Evolutionary conservation across 2,888 invertebrate genomes (phyloP), one percentile per base, ranked within the genome.

Genomic region (Cosmorhoe ocellata): DNA sequence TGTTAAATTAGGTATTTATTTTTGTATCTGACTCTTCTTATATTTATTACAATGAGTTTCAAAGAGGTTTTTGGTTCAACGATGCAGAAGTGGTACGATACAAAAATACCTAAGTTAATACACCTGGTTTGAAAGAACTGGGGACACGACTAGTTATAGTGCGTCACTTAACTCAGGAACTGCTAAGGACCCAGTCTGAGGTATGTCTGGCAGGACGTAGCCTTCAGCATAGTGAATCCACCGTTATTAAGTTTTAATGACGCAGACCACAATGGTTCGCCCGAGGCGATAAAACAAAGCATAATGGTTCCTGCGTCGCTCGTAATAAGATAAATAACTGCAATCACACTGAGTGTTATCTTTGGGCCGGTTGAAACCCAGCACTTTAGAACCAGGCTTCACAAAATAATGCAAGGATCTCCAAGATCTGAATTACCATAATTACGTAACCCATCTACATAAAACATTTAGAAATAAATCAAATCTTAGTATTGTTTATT

Each of bases 231-330:
- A 79, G 81, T 78, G 71, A 79, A 81, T 77, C 76, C 75, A 56
- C 74, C 77, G 80, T 85, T 85, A 84, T 84, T 81, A 84, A 84
- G 79, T 84, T 86, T 86, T 85, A 85, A 85, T 84, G 85, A 84
- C 79, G 79, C 70, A 70, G 65, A 61, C 75, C 77, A 77, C 79
- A 78, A 79, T 74, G 70, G 69, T 65, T 64, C 57, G 61, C 69
- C 74, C 58, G 59, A 55, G 74, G 80, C 74, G 63, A 79, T 80
- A 79, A 61, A 83, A 83, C 81, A 83, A 84, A 77, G 80, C 71
- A 84, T 81, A 85, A 84, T 79, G 72, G 77, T 57, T 69, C 68
- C 71, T 84, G 70, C 74, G 76, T 73, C 74, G 60, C 67, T 66
- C 46, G 76, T 74, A 75, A 79, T 82, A 83, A 79, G 81, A 78